Evolutionary conservation across 1,140 invertebrate genomes (phyloP), one percentile per base, ranked within the genome.

Genomic region (Eurosta solidaginis): DNA sequence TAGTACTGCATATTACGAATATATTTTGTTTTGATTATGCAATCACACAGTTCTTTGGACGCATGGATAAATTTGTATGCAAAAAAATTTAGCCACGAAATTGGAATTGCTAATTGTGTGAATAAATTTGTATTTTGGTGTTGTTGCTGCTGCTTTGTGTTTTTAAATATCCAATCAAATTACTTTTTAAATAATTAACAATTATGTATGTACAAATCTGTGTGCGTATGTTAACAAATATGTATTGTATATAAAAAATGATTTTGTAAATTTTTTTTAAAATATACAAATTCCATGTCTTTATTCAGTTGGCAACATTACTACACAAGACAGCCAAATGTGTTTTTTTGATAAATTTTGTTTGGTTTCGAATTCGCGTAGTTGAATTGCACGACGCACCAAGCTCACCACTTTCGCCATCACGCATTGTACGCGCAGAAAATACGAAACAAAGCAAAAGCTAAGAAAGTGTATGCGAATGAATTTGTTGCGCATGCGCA

Each of bases 271-370:
- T 54, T 25, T 54, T 10, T 29, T 54, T 9, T 54, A 25, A 5
- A 25, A 25, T 68, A 42, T 33, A 68, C 29, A 68, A 40, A 68
- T 68, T 68, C 33, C 33, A n/a, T 68, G 59, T 9, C 33, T 68
- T 42, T 40, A 68, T 68, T 68, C n/a, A 68, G 59, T 68, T 68
- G 59, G 33, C 59, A 68, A 68, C 59, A 76, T 52, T 76, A 33
- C 29, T 33, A 40, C 49, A 76, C 29, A 49, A 7, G 29, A 3
- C 49, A 74, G 52, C 29, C 74, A 27, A 49, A 76, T 40, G 9
- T 52, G 12, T 76, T 76, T 29, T 22, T 42, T 42, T 20, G 20
- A 14, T 29, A 29, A 27, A 27, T 74, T 6, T 52, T 76, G 74
- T 40, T 47, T 52, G 20, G 20, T 49, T 52, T 54, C 50, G 74